These are phyloP conservation scores for Porites evermanni DNA, from an alignment of 92 coral and sea anemone species.

Conservation along the genomic window DNA sequence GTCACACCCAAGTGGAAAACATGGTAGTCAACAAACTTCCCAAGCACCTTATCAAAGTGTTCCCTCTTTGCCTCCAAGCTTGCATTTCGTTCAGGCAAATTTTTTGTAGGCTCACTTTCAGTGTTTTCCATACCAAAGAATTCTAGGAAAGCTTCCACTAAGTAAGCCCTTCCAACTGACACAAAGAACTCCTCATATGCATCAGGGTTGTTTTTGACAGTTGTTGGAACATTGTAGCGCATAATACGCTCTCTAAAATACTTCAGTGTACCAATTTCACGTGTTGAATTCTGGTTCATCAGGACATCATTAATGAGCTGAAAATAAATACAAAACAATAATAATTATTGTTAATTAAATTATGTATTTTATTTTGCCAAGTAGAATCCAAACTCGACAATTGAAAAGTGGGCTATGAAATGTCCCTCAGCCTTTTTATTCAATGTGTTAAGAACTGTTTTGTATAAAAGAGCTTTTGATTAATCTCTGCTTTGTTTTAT, in stretches of 20 bases:
- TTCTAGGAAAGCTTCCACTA: constrained; percentile 36
- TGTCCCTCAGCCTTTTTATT: no score
- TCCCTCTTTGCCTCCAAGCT: constrained; percentile 17
- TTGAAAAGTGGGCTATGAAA: no score
- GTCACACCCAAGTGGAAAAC: no score
- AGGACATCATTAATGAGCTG: constrained; percentile 30
- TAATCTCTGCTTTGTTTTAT: no score
- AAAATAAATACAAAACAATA: neutral
- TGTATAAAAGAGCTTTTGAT: neutral
- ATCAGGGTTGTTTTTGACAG: neutral
- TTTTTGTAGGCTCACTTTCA: neutral
- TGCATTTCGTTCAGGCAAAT: constrained; percentile 7
- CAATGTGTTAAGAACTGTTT: constrained; percentile 11
- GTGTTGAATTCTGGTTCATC: no score
- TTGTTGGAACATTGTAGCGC: no score
- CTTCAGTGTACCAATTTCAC: no score
- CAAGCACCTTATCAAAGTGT: constrained; percentile 45
- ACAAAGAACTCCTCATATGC: constrained; percentile 42
- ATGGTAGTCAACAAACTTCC: constrained; percentile 7
- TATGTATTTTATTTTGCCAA: no score
- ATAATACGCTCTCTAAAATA: no score
- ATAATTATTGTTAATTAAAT: no score
- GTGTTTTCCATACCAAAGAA: constrained; percentile 35
- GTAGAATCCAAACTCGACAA: no score
- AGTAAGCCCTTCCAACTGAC: constrained; percentile 30